Conservation (phyloP, 2,113 vertebrate species). For the Caretta caretta region DNA sequence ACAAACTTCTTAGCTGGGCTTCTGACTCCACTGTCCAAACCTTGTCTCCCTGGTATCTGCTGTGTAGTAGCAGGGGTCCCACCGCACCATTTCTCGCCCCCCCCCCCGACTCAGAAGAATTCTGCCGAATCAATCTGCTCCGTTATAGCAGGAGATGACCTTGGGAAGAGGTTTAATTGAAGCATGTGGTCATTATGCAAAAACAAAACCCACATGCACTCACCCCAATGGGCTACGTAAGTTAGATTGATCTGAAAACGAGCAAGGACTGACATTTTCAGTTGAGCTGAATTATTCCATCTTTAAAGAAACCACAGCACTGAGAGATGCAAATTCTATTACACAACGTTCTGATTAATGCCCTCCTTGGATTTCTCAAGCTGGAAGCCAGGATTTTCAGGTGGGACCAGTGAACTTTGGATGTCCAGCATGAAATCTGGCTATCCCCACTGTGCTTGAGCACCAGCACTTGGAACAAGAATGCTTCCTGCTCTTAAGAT, state of each 20-base stretch:
- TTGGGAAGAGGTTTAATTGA: background rate
- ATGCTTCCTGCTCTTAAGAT: background rate
- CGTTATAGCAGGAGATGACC: background rate
- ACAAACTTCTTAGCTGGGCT: accelerated
- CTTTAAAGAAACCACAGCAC: background rate
- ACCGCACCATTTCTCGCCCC: accelerated
- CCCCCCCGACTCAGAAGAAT: accelerated
- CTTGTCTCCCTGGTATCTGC: accelerated
- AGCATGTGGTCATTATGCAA: background rate
- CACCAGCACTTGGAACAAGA: background rate
- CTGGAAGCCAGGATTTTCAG: background rate
- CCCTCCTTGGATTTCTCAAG: background rate
- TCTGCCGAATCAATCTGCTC: background rate
- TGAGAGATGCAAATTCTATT: background rate
- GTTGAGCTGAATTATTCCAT: background rate
- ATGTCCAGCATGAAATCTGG: background rate
- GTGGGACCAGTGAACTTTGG: background rate
- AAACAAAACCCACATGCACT: background rate
- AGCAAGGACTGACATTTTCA: background rate
- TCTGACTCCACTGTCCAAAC: background rate
- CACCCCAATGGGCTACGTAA: background rate
- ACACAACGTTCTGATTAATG: background rate
- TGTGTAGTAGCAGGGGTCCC: accelerated
- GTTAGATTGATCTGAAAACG: background rate
- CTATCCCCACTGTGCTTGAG: background rate